Evolutionary conservation across 2,888 invertebrate genomes (phyloP), one percentile per base, ranked within the genome.

Genomic region (Hydriomena furcata): DNA sequence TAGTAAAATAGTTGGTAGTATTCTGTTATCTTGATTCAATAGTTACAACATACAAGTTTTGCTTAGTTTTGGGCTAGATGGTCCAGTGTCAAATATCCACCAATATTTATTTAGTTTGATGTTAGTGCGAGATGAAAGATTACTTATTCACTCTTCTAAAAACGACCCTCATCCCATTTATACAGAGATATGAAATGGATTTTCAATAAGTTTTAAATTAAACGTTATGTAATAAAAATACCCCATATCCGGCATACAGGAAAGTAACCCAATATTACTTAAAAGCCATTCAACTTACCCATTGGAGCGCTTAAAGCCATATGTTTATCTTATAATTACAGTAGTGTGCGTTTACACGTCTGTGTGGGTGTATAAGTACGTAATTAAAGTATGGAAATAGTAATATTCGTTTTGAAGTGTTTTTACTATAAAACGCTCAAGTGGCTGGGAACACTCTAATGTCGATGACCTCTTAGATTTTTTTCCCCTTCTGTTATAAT

Each of bases 311-410:
- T 83, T 77, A 76, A 76, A 78, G 77, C 84, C 86, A 85, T 76
- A 80, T 85, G 86, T 85, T 85, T 84, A 84, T 82, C 80, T 82
- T 80, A 78, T 79, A 80, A 79, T 78, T 61, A 52, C 56, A 58
- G 65, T 56, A 68, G 73, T 70, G 74, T 73, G 73, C 64, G 66
- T 65, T 60, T 47, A 57, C 51, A 58, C 70, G 7, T 43, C 46
- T 64, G 73, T 82, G 82, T 80, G 82, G 79, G 82, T 77, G 80
- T 76, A 62, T 76, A 72, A 77, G 82, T 82, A 73, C 75, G 79
- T 83, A 86, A 88, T 88, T 87, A 87, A 86, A 85, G 83, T 84
- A 87, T 88, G 83, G 86, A 87, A 86, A 88, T 88, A 89, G 89
- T 88, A 84, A 85, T 86, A 87, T 89, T 76, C 79, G 76, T 85